Evolutionary conservation across 2,113 vertebrate species (phyloP).

Genomic region (Hippolais icterina): DNA sequence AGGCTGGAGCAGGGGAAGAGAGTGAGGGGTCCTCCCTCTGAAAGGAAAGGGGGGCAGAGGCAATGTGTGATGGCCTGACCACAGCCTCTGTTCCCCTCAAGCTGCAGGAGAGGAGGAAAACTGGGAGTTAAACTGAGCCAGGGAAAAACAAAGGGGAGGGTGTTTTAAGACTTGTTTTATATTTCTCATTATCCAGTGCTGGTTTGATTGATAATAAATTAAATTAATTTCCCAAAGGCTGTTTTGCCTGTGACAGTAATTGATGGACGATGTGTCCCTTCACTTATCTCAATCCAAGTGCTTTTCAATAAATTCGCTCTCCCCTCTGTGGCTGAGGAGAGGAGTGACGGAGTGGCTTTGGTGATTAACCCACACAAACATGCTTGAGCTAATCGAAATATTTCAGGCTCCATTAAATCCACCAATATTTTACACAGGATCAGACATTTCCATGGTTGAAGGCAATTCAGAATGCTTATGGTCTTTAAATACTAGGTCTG

Average conservation of each 20-base stretch:
- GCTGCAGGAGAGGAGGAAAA: background rate
- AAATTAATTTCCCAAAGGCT: background rate
- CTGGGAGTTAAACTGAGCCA: background rate
- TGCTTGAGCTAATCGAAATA: background rate
- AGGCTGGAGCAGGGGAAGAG: accelerated
- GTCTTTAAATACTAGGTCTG: background rate
- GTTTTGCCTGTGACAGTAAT: background rate
- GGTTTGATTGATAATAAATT: background rate
- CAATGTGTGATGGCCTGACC: background rate
- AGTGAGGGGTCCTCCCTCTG: background rate
- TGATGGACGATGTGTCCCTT: background rate
- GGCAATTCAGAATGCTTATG: background rate
- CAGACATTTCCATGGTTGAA: background rate
- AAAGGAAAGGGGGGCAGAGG: background rate
- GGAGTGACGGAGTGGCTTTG: background rate
- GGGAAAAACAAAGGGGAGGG: background rate
- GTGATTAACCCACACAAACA: background rate
- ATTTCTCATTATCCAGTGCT: background rate
- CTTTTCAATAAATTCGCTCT: background rate
- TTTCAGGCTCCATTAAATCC: background rate
- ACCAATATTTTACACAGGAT: background rate
- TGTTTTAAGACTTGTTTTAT: background rate
- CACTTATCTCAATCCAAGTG: background rate
- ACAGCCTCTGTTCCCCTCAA: background rate
- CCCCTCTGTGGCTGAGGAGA: background rate